Base-by-base conservation (phyloP, 2,888 invertebrate genomes). In the Tupiocoris notatus region DNA sequence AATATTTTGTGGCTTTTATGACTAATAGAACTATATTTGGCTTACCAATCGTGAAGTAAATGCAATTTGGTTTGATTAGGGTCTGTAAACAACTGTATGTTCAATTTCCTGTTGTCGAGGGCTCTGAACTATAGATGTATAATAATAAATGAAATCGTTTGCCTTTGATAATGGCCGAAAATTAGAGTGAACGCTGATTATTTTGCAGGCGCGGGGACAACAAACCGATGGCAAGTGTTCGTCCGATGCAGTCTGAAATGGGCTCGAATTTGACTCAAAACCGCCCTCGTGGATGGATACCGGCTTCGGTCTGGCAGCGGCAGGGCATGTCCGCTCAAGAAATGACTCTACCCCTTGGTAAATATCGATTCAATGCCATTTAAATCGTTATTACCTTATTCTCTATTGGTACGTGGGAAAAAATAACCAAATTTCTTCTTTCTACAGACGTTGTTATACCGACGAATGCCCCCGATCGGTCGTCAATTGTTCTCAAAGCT, bases 251-350 rank as follows among this genome's bases (percentile, higher is more conserved):
- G 83, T 88, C 89, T 79, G 89, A 88, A 71, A 77, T 81, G 39
- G 81, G 80, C 64, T 73, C 78, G 58, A 78, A 80, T 54, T 58
- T 79, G 59, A 79, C 78, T 1, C 77, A 77, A 16, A 78, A 76
- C 39, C 75, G 79, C 90, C 84, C 85, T 16, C 84, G 90, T 12
- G 80, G 80, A 67, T 94, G 94, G 94, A 94, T 94, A 81, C 94
- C 94, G 2, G 94, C 94, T 2, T 94, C 94, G 85, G 93, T 94
- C 75, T 94, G 94, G 94, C 92, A 94, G 81, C 86, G 94, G 59
- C 96, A 96, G 85, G 96, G 96, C 78, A 96, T 96, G 91, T 94
- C 94, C 20, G 95, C 95, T 21, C 95, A 95, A 85, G 96, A 96
- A 86, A 95, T 96, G 91, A 94, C 94, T 6, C 86, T 96, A 79